These are phyloP conservation scores for Sciurus vulgaris DNA, from an alignment of 2,797 vertebrate species.

Conservation along the genomic window DNA sequence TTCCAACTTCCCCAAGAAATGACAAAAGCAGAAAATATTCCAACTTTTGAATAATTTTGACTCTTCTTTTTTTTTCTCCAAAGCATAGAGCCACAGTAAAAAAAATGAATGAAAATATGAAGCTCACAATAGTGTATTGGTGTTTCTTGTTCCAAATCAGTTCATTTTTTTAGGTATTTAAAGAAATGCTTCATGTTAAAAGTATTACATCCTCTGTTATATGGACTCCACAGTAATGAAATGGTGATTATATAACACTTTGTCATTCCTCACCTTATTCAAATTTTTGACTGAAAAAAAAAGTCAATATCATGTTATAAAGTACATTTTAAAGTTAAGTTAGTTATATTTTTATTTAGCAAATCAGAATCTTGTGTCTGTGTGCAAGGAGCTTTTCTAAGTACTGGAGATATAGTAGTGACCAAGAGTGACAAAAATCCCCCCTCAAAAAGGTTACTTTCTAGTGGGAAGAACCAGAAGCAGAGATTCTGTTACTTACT, in stretches of 20 bases:
- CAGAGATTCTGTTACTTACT: background rate
- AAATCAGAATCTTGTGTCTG: background rate
- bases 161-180: background rate
- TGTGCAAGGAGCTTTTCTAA: background rate
- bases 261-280: conserved; percentile 32
- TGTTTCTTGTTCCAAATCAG: background rate
- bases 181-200: background rate
- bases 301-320: background rate
- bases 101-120: background rate
- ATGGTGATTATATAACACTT: background rate
- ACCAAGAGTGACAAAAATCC: background rate
- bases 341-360: background rate
- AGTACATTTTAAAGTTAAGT: conserved; percentile 54
- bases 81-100: background rate
- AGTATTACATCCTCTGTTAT: background rate
- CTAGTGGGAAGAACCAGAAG: background rate
- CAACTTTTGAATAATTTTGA: conserved; percentile 33
- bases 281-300: conserved; percentile 23
- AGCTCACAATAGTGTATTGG: background rate
- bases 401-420: background rate
- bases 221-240: background rate
- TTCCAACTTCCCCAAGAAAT: conserved; percentile 2
- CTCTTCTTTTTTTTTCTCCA: background rate
- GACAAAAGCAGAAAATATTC: conserved; percentile 25
- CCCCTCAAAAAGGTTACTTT: background rate